Evolutionary conservation across 2,113 vertebrate genomes (phyloP), one percentile per base, ranked within the genome.

Genomic region (Ondatra zibethicus): DNA sequence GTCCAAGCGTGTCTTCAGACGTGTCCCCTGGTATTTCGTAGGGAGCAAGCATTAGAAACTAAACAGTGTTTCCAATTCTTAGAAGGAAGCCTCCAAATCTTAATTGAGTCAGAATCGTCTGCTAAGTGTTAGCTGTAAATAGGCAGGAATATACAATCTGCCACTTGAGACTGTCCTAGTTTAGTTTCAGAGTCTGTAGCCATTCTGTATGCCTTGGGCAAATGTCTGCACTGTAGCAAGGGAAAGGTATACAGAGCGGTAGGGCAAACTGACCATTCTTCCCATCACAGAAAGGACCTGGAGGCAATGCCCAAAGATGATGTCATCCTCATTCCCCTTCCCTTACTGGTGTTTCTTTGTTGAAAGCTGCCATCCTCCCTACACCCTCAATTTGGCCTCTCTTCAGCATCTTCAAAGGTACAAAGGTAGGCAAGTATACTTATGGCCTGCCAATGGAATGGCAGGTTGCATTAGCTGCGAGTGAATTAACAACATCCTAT

Each of bases 401-500:
- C 80, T 63, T 42, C 19, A 95, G 76, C 82, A 23, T 90, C 84
- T 95, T 96, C 80, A 89, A 88, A 16, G 72, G 75, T 89, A 31
- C 58, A 96, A 95, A 92, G 77, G 14, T 7, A 0, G 45, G 84
- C 0, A 23, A 89, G 61, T 39, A 2, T 1, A 87, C 0, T 1
- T 78, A 66, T 2, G 2, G 9, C 70, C n/a, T 45, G 78, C 91
- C 96, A 65, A 55, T 0, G 0, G 80, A 96, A 92, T n/a, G 58
- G 94, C 96, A 97, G 87, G 23, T 63, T 88, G 47, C 84, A 89
- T 92, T 94, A 95, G 72, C 96, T 76, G 72, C 21, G 93, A 97
- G 27, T 95, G 96, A 98, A 70, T 88, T 93, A 97, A 88, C 97
- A 95, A 66, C 3, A 65, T 45, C 9, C 0, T 94, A 82, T 93